Conservation (phyloP, 2,888 invertebrate genomes). For the Cloeon dipterum region DNA sequence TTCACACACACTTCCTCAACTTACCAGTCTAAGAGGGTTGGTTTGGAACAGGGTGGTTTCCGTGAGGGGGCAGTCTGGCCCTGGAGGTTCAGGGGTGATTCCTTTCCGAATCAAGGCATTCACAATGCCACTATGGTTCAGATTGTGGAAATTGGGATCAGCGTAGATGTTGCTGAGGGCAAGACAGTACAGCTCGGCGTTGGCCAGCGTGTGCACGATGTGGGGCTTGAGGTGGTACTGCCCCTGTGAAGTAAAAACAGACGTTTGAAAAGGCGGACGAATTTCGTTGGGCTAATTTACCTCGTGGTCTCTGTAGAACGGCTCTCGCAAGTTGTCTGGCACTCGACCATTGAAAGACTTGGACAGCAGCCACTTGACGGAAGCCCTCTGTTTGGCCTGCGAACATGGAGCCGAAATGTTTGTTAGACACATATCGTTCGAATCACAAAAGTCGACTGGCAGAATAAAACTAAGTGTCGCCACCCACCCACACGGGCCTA, state of each 20-base stretch:
- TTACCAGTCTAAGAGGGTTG: slow-evolving; percentile 81
- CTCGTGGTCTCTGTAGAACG: slow-evolving; percentile 88
- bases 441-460: no score
- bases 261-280: background rate
- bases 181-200: slow-evolving; percentile 84
- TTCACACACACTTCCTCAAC: no score
- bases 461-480: no score
- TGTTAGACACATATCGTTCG: no score
- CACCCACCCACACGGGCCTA: no score
- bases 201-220: slow-evolving; percentile 74
- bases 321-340: slow-evolving; percentile 79
- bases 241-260: slow-evolving; percentile 32
- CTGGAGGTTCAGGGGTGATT: slow-evolving; percentile 53
- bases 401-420: slow-evolving; percentile 29
- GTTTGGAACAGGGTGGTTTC: slow-evolving; percentile 92
- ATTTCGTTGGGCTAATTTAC: slow-evolving; percentile 24
- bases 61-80: slow-evolving; percentile 57
- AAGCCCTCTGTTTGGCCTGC: slow-evolving; percentile 88
- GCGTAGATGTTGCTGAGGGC: slow-evolving; percentile 88
- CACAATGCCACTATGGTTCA: slow-evolving; percentile 87
- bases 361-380: slow-evolving; percentile 86
- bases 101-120: slow-evolving; percentile 84
- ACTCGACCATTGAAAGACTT: slow-evolving; percentile 89
- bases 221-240: slow-evolving; percentile 85
- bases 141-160: slow-evolving; percentile 86